Conservation (phyloP, 1,140 invertebrate species). For the Plodia interpunctella region DNA sequence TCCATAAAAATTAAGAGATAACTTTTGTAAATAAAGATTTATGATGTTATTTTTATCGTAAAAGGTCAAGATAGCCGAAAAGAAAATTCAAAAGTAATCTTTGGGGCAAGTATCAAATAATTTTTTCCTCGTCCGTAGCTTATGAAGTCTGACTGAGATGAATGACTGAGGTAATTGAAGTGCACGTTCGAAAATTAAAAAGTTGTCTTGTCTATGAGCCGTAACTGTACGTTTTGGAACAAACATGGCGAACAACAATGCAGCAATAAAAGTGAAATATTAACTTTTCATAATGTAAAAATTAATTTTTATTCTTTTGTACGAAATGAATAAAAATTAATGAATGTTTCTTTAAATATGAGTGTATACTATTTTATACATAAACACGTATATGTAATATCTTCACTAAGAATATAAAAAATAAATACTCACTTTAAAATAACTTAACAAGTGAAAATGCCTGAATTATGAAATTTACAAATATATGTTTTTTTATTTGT, state of each 20-base stretch:
- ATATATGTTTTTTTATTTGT: no score
- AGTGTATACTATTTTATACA: no score
- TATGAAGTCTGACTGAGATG: conserved; percentile 52
- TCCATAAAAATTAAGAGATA: not conserved
- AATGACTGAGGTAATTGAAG: conserved; percentile 49
- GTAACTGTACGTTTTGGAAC: conserved; percentile 10
- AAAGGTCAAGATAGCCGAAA: conserved; percentile 29
- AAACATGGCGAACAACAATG: conserved; percentile 13
- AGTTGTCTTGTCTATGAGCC: conserved; percentile 10
- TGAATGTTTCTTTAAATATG: no score
- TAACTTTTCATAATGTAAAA: conserved; percentile 11
- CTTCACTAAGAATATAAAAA: no score
- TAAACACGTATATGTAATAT: no score
- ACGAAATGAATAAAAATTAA: no score
- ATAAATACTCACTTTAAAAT: no score
- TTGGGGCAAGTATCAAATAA: conserved; percentile 33
- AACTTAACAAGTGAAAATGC: no score
- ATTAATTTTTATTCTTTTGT: not conserved
- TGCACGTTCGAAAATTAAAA: conserved; percentile 41
- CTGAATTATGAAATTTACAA: no score
- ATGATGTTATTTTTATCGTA: conserved; percentile 18
- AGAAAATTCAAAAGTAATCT: conserved; percentile 34
- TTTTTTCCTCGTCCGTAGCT: conserved; percentile 26
- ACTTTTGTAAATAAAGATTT: conserved; percentile 22
- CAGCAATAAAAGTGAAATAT: not conserved